A percentile compares a stretch with the other conserved stretches of the same genome.
Conservation (phyloP, 1,140 invertebrate genomes). For the Drosophila ficusphila region DNA sequence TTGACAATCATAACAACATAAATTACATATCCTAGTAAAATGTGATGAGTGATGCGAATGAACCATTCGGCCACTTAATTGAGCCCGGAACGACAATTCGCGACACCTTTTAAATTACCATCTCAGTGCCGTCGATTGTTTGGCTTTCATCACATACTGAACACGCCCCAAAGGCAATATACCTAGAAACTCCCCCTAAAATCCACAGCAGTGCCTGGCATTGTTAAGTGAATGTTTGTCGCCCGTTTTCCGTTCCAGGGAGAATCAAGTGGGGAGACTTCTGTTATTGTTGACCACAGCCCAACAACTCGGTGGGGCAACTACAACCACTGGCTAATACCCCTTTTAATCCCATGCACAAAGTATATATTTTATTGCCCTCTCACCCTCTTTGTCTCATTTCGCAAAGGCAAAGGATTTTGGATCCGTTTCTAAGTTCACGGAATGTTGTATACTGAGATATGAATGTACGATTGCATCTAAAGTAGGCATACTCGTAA, state of each 20-base stretch:
- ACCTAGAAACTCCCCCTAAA: background rate
- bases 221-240: slow-evolving; percentile 52
- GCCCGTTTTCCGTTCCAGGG: slow-evolving; percentile 8
- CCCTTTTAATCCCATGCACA: slow-evolving; percentile 67
- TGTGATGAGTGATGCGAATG: slow-evolving; percentile 8
- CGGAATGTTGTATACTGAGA: no score
- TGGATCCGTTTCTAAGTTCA: no score
- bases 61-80: background rate
- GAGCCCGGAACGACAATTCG: slow-evolving; percentile 12
- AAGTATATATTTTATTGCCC: slow-evolving; percentile 66
- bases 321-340: slow-evolving; percentile 63
- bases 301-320: slow-evolving; percentile 23
- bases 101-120: slow-evolving; percentile 26
- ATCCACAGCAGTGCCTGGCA: slow-evolving; percentile 2
- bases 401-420: background rate
- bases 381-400: background rate
- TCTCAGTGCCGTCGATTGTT: slow-evolving; percentile 12
- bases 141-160: slow-evolving; percentile 33
- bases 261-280: slow-evolving; percentile 1
- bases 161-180: slow-evolving; percentile 4
- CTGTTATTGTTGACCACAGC: slow-evolving; percentile 42
- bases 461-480: no score
- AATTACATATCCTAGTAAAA: no score
- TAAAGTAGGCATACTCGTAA: no score
- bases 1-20: no score